phyloP scores from a whole-genome alignment of 30 jellyfish, hydroid and myxozoan species.

The Turritopsis dohrnii region DNA sequence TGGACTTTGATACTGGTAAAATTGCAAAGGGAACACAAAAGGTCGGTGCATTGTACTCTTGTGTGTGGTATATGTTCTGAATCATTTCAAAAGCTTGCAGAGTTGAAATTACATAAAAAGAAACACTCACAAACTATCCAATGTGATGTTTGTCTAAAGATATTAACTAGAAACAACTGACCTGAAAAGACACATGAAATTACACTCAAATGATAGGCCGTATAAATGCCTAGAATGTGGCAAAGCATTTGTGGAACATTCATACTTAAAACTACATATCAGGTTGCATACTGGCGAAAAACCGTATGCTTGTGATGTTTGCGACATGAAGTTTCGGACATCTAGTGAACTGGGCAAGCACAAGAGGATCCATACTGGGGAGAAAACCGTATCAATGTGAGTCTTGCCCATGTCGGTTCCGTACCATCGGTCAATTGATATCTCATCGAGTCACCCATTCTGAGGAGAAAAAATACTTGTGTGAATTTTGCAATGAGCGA shows the following conservation, averaged over 20 bases:
- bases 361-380: not conserved
- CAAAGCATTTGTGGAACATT: not conserved
- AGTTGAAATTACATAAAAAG: not conserved
- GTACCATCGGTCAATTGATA: slow-evolving; percentile 9
- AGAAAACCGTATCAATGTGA: slow-evolving; percentile 5
- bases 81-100: not conserved
- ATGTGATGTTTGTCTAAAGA: not conserved
- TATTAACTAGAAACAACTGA: not conserved
- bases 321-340: not conserved
- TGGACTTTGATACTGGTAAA: not conserved
- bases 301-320: not conserved
- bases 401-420: not conserved
- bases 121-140: not conserved
- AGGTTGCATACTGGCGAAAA: slow-evolving; percentile 1
- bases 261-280: not conserved
- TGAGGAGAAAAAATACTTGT: not conserved
- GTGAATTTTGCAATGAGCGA: not conserved
- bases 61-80: not conserved
- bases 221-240: not conserved
- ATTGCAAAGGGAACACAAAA: not conserved
- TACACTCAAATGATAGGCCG: not conserved
- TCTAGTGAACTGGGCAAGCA: not conserved
- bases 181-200: slow-evolving; percentile 2
- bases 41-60: not conserved
- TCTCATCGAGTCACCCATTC: not conserved